Conservation (phyloP, 1,140 invertebrate species). For the Cepaea nemoralis region DNA sequence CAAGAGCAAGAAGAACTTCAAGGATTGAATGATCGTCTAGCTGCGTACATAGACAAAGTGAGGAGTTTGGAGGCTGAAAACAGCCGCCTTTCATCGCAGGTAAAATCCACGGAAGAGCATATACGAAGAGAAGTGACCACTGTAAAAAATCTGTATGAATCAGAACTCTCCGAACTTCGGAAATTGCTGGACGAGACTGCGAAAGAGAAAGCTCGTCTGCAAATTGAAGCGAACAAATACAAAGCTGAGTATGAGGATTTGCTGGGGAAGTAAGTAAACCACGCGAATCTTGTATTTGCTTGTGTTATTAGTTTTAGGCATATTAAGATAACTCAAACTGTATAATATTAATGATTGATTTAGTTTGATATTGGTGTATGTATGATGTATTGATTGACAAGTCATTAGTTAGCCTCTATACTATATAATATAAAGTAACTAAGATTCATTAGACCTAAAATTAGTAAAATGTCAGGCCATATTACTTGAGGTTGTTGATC, state of each 20-base stretch:
- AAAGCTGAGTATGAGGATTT: conserved; percentile 89
- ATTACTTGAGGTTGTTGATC: too few relatives aligned
- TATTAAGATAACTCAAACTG: too few relatives aligned
- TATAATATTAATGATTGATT: too few relatives aligned
- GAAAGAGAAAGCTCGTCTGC: conserved; percentile 88
- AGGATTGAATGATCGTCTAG: conserved; percentile 94
- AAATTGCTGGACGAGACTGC: conserved; percentile 90
- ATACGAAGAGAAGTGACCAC: conserved; percentile 86
- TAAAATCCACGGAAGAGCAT: conserved; percentile 68
- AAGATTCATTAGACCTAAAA: too few relatives aligned
- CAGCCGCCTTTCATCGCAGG: conserved; percentile 80
- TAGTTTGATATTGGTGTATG: too few relatives aligned
- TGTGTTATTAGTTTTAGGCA: too few relatives aligned
- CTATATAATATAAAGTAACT: too few relatives aligned
- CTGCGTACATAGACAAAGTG: conserved; percentile 92
- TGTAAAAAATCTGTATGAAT: conserved; percentile 92
- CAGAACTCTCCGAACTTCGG: conserved; percentile 88
- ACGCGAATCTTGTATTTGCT: too few relatives aligned
- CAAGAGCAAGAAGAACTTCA: conserved; percentile 94
- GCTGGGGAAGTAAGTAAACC: conserved; percentile 82
- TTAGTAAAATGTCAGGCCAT: too few relatives aligned
- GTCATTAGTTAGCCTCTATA: too few relatives aligned
- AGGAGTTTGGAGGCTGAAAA: conserved; percentile 92
- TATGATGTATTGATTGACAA: too few relatives aligned
- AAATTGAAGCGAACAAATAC: conserved; percentile 89